A percentile compares a stretch with the other conserved stretches of the same genome.
Evolutionary conservation across 2,888 invertebrate species (phyloP).

Genomic region (Cheilosia impressa): DNA sequence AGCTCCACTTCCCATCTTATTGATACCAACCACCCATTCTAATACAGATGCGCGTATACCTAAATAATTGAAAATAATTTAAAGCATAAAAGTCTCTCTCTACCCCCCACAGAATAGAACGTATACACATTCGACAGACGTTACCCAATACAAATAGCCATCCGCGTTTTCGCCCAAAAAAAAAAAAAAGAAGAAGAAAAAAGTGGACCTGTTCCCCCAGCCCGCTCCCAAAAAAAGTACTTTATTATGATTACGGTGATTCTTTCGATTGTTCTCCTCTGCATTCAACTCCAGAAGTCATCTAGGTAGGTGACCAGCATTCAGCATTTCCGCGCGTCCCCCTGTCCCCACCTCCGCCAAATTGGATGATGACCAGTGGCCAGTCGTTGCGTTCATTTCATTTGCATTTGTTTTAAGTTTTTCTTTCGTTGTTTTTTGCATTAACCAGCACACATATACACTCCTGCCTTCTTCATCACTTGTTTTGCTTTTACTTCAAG

Average conservation of each 20-base stretch:
- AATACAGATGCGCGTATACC: slow-evolving; percentile 39
- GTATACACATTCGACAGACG: slow-evolving; percentile 60
- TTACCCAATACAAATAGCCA: slow-evolving; percentile 69
- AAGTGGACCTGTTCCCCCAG: not conserved
- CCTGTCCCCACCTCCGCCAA: slow-evolving; percentile 2
- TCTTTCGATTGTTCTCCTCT: slow-evolving; percentile 75
- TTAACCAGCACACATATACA: slow-evolving; percentile 68
- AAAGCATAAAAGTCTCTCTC: slow-evolving; percentile 54
- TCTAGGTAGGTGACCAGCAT: slow-evolving; percentile 71
- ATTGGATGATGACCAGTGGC: slow-evolving; percentile 73
- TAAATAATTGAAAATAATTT: slow-evolving; percentile 74
- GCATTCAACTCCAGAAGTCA: slow-evolving; percentile 73
- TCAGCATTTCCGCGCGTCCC: slow-evolving; percentile 24
- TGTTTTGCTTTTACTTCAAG: slow-evolving; percentile 75
- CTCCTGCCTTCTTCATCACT: slow-evolving; percentile 59
- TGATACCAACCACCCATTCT: slow-evolving; percentile 42
- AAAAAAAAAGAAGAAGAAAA: slow-evolving; percentile 36
- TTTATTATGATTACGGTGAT: slow-evolving; percentile 75
- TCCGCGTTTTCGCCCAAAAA: slow-evolving; percentile 20
- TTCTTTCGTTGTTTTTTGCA: slow-evolving; percentile 68
- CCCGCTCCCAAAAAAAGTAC: slow-evolving; percentile 48
- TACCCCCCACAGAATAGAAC: not conserved
- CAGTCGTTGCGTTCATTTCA: slow-evolving; percentile 76
- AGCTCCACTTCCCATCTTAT: slow-evolving; percentile 30
- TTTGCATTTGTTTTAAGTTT: slow-evolving; percentile 76